Base-by-base conservation (phyloP, 2,113 vertebrate genomes). In the Zootoca vivipara region DNA sequence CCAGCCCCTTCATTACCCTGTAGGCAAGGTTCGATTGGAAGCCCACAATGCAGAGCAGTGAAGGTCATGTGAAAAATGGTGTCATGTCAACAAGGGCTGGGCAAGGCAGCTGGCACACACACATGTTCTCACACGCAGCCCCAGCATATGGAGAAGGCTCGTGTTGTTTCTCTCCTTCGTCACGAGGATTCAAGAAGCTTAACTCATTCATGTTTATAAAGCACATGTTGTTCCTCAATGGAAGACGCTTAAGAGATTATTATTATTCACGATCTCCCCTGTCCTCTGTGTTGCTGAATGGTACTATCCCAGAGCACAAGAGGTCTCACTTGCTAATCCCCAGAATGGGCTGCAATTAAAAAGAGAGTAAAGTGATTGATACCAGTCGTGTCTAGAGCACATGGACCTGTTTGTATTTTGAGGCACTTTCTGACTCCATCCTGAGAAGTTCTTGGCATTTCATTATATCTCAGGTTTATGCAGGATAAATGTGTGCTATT, bases 11-110 rank as follows among this genome's bases (percentile, higher is more conserved):
- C 72, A 67, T 38, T 72, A 22, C 89, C 91, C 92, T 90, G 92
- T 83, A 92, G 93, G 83, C 93, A 95, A 94, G 93, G 93, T 94
- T 93, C 94, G 91, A 90, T 89, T 89, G 92, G 91, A 70, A 93
- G 90, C 42, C 93, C 86, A 69, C 26, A 86, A 3, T 78, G 78
- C 22, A 1, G 85, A 56, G 88, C 0, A 2, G 65, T 92, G 89
- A 83, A 67, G 82, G 91, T 82, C 88, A 28, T 10, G 15, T 26
- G 33, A 1, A 0, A 82, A 82, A 73, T 42, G 78, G 86, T 30
- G 0, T 33, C 0, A 12, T 65, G 85, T 80, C 0, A 0, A 35
- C 0, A 0, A 38, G 40, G 79, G 33, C 46, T 67, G 70, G n/a
- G 69, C 78, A 82, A 82, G 73, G 72, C 89, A 78, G 79, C 89